Percentiles rank a stretch among this genome's conserved stretches.
Conservation (phyloP, 2,797 vertebrate genomes). For the Falco rusticolus region DNA sequence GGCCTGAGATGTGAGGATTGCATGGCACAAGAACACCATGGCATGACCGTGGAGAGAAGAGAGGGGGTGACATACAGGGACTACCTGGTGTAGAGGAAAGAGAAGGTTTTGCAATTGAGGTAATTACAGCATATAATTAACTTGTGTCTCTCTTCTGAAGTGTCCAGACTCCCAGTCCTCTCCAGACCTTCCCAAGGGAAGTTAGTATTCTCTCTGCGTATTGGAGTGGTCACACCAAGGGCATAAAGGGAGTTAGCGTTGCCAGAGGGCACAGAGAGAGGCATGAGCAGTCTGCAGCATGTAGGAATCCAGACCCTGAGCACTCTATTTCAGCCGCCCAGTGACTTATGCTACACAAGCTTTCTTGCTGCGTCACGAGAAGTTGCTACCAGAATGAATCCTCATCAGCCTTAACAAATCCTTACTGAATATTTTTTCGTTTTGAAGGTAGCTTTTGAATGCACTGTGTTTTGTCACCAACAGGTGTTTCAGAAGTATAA, state of each 20-base stretch:
- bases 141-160: neutral
- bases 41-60: neutral
- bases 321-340: neutral
- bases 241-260: neutral
- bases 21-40: neutral
- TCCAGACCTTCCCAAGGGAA: neutral
- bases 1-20: neutral
- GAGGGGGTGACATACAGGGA: neutral
- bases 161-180: neutral
- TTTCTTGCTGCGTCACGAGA: neutral
- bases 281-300: neutral
- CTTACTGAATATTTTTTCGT: neutral
- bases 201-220: neutral
- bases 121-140: neutral
- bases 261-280: neutral
- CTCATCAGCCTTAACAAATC: neutral
- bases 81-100: neutral
- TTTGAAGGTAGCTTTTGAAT: neutral
- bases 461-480: neutral
- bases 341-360: neutral
- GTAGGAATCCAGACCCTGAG: neutral
- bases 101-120: neutral
- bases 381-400: neutral
- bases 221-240: neutral
- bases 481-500: neutral